phyloP scores from a whole-genome alignment of 1,140 invertebrate species.

The Cyrtorhinus lividipennis region DNA sequence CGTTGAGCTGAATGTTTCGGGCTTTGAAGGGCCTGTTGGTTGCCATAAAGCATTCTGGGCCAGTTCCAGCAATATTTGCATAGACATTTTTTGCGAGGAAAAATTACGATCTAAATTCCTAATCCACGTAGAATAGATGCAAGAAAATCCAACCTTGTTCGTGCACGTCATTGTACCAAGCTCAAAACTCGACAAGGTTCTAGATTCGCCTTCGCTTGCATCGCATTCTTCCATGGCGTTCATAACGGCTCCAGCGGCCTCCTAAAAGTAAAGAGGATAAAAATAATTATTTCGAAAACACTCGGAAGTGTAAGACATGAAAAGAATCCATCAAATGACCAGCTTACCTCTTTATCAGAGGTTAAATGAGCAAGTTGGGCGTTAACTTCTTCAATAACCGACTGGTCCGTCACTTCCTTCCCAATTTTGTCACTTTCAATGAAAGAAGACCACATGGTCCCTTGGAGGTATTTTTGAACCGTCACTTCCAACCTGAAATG shows the following conservation, averaged over 20 bases:
- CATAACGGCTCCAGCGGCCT: conserved; percentile 28
- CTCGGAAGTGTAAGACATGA: too few species aligned
- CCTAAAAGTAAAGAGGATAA: background rate
- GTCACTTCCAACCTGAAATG: conserved; percentile 46
- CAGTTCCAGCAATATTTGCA: too few species aligned
- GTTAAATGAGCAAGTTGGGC: conserved; percentile 40
- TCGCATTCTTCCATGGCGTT: conserved; percentile 58
- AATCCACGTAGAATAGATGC: too few species aligned
- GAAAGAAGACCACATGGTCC: conserved; percentile 42
- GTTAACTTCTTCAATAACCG: conserved; percentile 40
- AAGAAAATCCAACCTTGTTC: background rate
- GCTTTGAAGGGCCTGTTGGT: too few species aligned
- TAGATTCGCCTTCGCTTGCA: conserved; percentile 12
- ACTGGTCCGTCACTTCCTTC: conserved; percentile 41
- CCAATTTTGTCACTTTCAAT: conserved; percentile 37
- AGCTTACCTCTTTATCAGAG: conserved; percentile 40
- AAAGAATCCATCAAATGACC: too few species aligned
- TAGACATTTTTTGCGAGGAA: too few species aligned
- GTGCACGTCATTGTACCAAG: background rate
- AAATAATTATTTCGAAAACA: too few species aligned
- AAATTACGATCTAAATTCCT: too few species aligned
- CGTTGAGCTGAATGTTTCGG: too few species aligned
- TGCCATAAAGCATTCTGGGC: too few species aligned
- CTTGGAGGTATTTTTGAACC: conserved; percentile 40
- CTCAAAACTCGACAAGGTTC: background rate